Conservation (phyloP, 2,113 vertebrate species). For the Nycticebus coucang region DNA sequence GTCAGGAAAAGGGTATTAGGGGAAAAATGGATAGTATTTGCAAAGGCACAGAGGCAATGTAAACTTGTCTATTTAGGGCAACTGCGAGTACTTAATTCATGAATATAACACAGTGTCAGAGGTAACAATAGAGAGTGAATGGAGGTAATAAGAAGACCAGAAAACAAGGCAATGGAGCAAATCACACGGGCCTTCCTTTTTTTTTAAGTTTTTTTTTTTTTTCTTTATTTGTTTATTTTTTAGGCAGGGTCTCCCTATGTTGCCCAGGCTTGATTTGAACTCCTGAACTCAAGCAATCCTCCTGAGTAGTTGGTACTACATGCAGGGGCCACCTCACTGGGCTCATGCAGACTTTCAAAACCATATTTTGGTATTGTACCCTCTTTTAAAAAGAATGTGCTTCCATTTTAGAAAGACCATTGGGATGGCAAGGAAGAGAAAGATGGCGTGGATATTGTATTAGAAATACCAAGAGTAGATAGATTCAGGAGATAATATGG, state of each 20-base stretch:
- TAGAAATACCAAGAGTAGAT: neutral
- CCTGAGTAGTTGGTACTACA: no score
- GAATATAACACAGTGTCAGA: neutral
- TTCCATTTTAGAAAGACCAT: neutral
- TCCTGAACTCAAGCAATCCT: no score
- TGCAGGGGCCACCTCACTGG: no score
- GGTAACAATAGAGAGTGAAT: neutral
- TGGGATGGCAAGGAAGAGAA: neutral
- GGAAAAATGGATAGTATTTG: neutral
- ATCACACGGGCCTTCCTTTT: neutral
- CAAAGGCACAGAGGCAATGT: neutral
- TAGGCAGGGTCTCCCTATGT: no score
- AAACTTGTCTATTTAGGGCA: neutral
- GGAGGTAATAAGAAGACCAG: neutral
- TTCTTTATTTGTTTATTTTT: no score
- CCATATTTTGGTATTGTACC: neutral
- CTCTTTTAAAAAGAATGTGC: neutral
- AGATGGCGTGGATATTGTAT: fast-evolving
- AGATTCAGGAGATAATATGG: neutral
- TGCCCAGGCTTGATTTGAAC: no score
- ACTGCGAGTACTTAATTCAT: neutral
- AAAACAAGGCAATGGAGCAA: neutral
- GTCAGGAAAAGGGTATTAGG: neutral
- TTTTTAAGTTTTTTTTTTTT: no score
- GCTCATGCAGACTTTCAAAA: neutral